Evolutionary conservation across 2,888 invertebrate genomes (phyloP), one percentile per base, ranked within the genome.

Genomic region (Stomorhina lunata): DNA sequence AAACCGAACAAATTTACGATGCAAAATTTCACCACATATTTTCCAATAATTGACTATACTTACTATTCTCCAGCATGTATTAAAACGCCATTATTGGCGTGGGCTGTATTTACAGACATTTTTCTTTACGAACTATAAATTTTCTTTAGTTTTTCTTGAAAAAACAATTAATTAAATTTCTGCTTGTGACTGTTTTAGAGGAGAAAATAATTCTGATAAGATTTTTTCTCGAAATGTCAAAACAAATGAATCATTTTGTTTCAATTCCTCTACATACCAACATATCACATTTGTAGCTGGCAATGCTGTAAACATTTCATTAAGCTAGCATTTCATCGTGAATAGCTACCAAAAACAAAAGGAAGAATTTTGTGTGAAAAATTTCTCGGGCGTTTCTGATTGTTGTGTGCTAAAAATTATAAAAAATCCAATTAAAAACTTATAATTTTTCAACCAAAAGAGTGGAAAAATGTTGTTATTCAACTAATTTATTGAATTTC

Each of bases 21-120:
- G 4, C 4, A 22, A 43, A 81, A 79, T 78, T 79, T 77, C 71
- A 68, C 34, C 66, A 76, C 4, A 45, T 22, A 32, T 63, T 32
- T n/a, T 12, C 17, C n/a, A 9, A 34, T 4, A 55, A 27, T 59
- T 20, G 15, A 40, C 37, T 45, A 4, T 76, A 94, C 95, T 95
- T 94, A 99, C 99, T 95, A 95, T 94, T 99, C 99, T 87, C 98
- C 98, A 85, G 96, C 94, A 90, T 98, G 98, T 88, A 99, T 97
- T 73, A 99, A 93, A 45, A 99, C 98, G 63, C 98, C 98, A 82
- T 96, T 96, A 89, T 97, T 96, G 71, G 97, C 95, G 91, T 99
- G 98, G 69, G 99, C 97, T 84, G 98, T 98, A 91, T 99, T 99
- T 84, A 99, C 92, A 85, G 98, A 97, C 99, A 99, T 98, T 78